phyloP scores from a whole-genome alignment of 2,888 invertebrate species.

The Boloria selene region DNA sequence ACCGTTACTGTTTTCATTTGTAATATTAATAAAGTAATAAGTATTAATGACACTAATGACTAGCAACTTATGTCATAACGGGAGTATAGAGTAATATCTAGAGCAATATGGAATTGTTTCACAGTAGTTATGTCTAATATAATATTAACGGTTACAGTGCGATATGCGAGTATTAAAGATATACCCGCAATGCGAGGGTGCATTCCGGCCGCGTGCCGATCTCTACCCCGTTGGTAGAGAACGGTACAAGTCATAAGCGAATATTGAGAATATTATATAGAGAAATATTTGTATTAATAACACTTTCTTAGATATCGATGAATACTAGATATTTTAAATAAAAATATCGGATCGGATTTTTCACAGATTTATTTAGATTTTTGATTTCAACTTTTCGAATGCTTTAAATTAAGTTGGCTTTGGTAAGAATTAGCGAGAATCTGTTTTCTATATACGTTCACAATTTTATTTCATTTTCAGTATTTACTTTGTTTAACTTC shows the following conservation, averaged over 20 bases:
- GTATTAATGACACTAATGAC: not conserved
- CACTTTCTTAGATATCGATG: too few species aligned
- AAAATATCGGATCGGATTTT: too few species aligned
- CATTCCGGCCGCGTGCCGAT: constrained; percentile 32
- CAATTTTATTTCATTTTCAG: too few species aligned
- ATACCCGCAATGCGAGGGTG: constrained; percentile 22
- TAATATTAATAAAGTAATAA: not conserved
- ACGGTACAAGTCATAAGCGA: constrained; percentile 14
- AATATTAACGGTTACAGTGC: constrained; percentile 31
- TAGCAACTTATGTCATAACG: not conserved
- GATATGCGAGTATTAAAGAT: constrained; percentile 35
- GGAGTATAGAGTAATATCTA: not conserved
- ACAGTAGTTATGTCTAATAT: constrained; percentile 20
- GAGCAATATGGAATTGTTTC: constrained; percentile 12
- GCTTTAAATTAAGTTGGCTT: too few species aligned
- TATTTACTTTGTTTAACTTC: too few species aligned
- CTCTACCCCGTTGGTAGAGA: not conserved
- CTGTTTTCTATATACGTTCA: too few species aligned
- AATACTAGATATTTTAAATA: too few species aligned
- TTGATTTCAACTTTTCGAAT: too few species aligned
- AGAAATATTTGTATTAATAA: not conserved
- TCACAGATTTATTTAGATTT: too few species aligned
- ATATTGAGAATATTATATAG: not conserved
- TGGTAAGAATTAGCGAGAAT: too few species aligned
- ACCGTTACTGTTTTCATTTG: too few species aligned